Conservation (phyloP, 2,888 invertebrate genomes). For the Hypolimnas misippus region DNA sequence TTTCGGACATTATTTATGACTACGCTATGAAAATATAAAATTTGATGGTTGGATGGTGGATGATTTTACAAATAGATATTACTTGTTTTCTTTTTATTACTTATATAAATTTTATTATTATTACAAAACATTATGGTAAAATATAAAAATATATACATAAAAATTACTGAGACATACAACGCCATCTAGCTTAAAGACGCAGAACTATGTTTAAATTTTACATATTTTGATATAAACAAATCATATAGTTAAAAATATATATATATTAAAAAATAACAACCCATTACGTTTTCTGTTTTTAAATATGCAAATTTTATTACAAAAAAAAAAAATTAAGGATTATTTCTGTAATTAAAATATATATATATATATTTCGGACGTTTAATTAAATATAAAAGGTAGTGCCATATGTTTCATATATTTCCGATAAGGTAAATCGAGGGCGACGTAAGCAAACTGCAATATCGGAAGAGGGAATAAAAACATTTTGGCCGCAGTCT, state of each 20-base stretch:
- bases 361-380: background rate
- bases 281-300: too few relatives aligned
- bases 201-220: too few relatives aligned
- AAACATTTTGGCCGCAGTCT: conserved; percentile 53
- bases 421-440: conserved; percentile 53
- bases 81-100: background rate
- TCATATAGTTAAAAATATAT: too few relatives aligned
- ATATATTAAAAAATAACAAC: too few relatives aligned
- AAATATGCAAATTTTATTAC: too few relatives aligned
- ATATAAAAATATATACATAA: too few relatives aligned
- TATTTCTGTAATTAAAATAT: conserved; percentile 1
- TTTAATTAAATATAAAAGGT: conserved; percentile 1
- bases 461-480: conserved; percentile 69
- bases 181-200: too few relatives aligned
- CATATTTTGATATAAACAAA: too few relatives aligned
- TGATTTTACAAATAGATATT: conserved; percentile 1
- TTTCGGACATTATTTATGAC: background rate
- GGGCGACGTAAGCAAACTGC: conserved; percentile 63
- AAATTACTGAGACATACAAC: too few relatives aligned
- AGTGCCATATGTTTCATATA: conserved; percentile 29
- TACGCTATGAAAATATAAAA: background rate
- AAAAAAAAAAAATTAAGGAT: too few relatives aligned
- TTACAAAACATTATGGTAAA: too few relatives aligned
- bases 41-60: background rate
- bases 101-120: background rate